Evolutionary conservation across 2,888 invertebrate species (phyloP).

Genomic region (Cylloceria caligata): DNA sequence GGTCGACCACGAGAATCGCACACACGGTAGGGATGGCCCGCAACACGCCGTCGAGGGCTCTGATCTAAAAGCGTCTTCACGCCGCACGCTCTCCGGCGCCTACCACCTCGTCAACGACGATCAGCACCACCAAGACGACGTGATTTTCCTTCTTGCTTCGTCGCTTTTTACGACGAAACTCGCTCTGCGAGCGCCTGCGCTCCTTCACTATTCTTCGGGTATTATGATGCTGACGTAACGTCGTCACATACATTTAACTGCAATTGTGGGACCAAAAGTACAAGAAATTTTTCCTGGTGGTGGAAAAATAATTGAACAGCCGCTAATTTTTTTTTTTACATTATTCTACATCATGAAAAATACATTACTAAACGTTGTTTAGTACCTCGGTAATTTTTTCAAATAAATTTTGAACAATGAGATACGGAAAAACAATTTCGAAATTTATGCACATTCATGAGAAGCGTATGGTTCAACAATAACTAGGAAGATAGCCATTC

Average conservation of each 20-base stretch:
- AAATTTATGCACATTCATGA: too few species aligned
- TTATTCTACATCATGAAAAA: too few species aligned
- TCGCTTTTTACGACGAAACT: constrained; percentile 64
- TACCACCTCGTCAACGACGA: constrained; percentile 67
- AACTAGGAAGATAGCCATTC: not conserved
- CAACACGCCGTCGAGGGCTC: constrained; percentile 66
- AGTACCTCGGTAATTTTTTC: too few species aligned
- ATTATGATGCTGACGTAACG: constrained; percentile 66
- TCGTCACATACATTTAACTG: too few species aligned
- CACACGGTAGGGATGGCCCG: constrained; percentile 55
- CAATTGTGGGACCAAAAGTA: too few species aligned
- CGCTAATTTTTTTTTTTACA: too few species aligned
- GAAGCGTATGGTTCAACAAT: not conserved
- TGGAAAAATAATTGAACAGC: too few species aligned
- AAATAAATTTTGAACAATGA: too few species aligned
- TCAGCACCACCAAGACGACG: constrained; percentile 65
- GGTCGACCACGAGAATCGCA: constrained; percentile 47
- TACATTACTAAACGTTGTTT: too few species aligned
- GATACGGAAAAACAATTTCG: too few species aligned
- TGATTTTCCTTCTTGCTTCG: constrained; percentile 55
- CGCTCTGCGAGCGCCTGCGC: constrained; percentile 64
- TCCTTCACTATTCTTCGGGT: constrained; percentile 47
- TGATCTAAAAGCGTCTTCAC: constrained; percentile 72
- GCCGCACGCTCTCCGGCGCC: constrained; percentile 70
- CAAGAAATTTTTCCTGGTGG: too few species aligned